Evolutionary conservation across 2,888 invertebrate species (phyloP).

Genomic region (Acleris cristana): DNA sequence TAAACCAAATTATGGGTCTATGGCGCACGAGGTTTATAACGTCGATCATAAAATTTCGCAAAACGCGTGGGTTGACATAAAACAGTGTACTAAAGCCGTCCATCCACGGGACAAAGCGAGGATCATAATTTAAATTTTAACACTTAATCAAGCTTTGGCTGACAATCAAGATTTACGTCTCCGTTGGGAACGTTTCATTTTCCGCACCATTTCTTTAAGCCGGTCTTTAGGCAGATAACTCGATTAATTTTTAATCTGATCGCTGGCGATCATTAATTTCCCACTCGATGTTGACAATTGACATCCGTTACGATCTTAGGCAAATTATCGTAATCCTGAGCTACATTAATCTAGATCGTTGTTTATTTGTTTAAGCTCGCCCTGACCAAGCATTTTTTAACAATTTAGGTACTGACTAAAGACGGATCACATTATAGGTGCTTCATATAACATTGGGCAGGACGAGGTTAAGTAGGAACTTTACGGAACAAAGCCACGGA

Average conservation of each 20-base stretch:
- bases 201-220: slow-evolving; percentile 67
- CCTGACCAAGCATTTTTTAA: too few species aligned
- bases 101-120: slow-evolving; percentile 48
- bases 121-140: slow-evolving; percentile 78
- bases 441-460: too few species aligned
- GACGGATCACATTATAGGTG: too few species aligned
- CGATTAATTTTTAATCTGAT: slow-evolving; percentile 75
- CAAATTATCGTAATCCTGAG: too few species aligned
- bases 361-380: slow-evolving; percentile 3
- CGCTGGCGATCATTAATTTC: slow-evolving; percentile 53
- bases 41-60: slow-evolving; percentile 25
- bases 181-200: slow-evolving; percentile 67
- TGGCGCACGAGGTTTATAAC: slow-evolving; percentile 29
- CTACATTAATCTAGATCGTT: slow-evolving; percentile 13
- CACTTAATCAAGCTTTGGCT: slow-evolving; percentile 76
- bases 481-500: too few species aligned
- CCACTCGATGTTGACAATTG: slow-evolving; percentile 26
- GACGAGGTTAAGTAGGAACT: too few species aligned
- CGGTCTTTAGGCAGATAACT: slow-evolving; percentile 60
- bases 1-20: slow-evolving; percentile 28
- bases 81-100: slow-evolving; percentile 42
- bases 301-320: slow-evolving; percentile 12
- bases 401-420: too few species aligned
- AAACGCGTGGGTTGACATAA: slow-evolving; percentile 35
- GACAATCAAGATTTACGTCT: slow-evolving; percentile 73